A percentile compares a stretch with the other conserved stretches of the same genome.
Conservation (phyloP, 2,797 vertebrate species). For the Sylvia borin region DNA sequence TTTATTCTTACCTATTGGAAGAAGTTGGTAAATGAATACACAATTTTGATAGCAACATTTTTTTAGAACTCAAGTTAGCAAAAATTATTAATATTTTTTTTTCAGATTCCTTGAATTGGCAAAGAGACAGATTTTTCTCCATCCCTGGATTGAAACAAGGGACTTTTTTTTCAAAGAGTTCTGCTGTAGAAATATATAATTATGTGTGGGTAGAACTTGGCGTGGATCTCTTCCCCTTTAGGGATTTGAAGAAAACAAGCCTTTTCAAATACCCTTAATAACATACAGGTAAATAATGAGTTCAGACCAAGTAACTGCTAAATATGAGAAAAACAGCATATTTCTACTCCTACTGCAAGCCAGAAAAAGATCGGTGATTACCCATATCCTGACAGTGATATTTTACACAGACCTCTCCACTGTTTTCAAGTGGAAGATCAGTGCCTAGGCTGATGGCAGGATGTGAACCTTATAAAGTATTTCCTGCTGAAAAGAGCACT, state of each 20-base stretch:
- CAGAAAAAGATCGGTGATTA: conserved; percentile 51
- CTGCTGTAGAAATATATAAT: conserved; percentile 39
- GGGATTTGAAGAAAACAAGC: conserved; percentile 53
- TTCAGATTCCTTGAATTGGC: neutral
- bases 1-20: neutral
- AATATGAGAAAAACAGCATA: conserved; percentile 63
- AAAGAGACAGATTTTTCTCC: neutral
- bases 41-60: neutral
- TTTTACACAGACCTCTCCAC: conserved; percentile 41
- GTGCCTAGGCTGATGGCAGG: conserved; percentile 40
- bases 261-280: conserved; percentile 55
- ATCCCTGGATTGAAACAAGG: neutral
- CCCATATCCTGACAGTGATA: conserved; percentile 57
- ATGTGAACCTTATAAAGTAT: conserved; percentile 47
- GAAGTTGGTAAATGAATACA: neutral
- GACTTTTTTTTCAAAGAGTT: neutral
- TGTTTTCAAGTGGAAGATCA: conserved; percentile 46
- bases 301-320: conserved; percentile 52
- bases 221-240: conserved; percentile 2
- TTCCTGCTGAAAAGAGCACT: conserved; percentile 47
- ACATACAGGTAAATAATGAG: conserved; percentile 61
- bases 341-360: conserved; percentile 40
- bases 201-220: conserved; percentile 63
- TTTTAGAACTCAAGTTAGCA: neutral
- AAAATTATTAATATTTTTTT: neutral